Base-by-base conservation (phyloP, 2,797 vertebrate species). In the Anisognathus igniventris region DNA sequence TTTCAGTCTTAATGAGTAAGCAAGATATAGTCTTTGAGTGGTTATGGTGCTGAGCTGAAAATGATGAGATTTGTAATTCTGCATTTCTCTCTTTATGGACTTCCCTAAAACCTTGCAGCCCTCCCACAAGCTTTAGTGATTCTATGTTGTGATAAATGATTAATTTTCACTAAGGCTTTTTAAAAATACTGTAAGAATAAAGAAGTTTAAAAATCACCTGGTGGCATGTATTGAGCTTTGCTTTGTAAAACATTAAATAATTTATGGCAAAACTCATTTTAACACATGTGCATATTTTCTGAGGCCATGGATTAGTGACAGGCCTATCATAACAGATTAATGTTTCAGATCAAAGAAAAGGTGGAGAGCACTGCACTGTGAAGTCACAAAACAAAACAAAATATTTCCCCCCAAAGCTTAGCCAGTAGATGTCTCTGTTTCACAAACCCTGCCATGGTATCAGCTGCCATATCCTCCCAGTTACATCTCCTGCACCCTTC, bases 371-470 rank as follows among this genome's bases (percentile, higher is more conserved):
- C 40, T 50, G 58, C 24, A 1, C 68, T 64, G 44, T 65, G 70
- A 91, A 93, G 81, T 76, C 2, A 12, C 57, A 51, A 33, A 56
- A 33, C 50, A 51, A 92, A 85, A 53, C 15, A 35, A 78, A 84
- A 10, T 12, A 83, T 60, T 80, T 88, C 56, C 87, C 92, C 94
- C 92, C 39, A 86, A 53, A 76, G 66, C 82, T 93, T 35, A 24
- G 75, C 97, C 97, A 97, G 97, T 84, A 97, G 97, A 91, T 94
- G 97, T 96, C 97, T 92, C 97, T 98, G 92, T 96, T 90, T 95
- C 96, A 92, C 96, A 93, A 83, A 90, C 68, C 92, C 66, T 88
- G 90, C 61, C 27, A 12, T 83, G 79, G 81, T 22, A 24, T 60
- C 31, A 44, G 73, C 66, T 84, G 33, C 85, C 76, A 35, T 33